phyloP scores from a whole-genome alignment of 2,888 invertebrate species.

The Dolomedes plantarius region DNA sequence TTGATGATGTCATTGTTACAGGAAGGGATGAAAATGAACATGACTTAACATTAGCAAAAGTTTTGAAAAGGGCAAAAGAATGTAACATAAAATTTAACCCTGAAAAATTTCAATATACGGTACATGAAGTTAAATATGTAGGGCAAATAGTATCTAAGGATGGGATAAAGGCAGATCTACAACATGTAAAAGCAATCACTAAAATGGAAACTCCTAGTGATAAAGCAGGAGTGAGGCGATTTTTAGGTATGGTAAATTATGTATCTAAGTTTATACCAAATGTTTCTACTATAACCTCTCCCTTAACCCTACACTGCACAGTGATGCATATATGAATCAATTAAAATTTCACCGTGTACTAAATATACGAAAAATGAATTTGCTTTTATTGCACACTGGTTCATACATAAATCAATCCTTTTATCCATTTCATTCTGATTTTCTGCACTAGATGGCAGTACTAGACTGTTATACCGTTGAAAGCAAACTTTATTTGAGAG shows the following conservation, averaged over 20 bases:
- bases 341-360: no score
- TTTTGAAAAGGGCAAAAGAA: conserved; percentile 25
- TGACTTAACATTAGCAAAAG: conserved; percentile 3
- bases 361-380: no score
- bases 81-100: background rate
- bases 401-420: no score
- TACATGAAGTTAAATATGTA: conserved; percentile 4
- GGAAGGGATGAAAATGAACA: background rate
- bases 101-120: background rate
- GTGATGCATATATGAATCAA: no score
- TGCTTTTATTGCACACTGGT: no score
- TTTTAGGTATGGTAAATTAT: conserved; percentile 19
- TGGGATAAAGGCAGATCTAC: background rate
- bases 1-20: conserved; percentile 35
- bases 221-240: conserved; percentile 1
- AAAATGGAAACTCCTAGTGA: background rate
- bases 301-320: no score
- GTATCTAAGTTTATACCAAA: conserved; percentile 7
- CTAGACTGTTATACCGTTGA: no score
- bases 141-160: conserved; percentile 3
- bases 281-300: conserved; percentile 1
- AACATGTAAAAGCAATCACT: conserved; percentile 5
- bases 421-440: no score
- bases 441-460: no score
- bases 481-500: no score